Evolutionary conservation across 2,797 vertebrate genomes (phyloP).

Genomic region (Iguana delicatissima): DNA sequence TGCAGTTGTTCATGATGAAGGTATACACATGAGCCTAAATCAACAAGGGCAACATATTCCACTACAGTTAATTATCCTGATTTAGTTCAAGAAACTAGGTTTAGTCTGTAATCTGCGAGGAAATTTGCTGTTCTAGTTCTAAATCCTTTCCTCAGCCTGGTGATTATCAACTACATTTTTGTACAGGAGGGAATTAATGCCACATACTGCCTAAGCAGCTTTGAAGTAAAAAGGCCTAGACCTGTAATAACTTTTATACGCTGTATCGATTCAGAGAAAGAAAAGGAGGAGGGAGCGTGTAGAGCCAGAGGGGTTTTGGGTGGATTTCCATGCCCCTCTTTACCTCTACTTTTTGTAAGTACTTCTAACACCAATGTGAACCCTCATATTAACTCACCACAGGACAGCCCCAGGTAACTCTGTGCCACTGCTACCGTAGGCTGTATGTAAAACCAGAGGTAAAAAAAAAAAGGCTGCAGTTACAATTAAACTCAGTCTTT

Average conservation of each 20-base stretch:
- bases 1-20: constrained; percentile 23
- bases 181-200: constrained; percentile 89
- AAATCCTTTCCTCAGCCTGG: constrained; percentile 86
- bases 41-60: constrained; percentile 79
- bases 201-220: constrained; percentile 89
- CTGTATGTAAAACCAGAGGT: constrained; percentile 59
- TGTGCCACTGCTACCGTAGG: constrained; percentile 25
- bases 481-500: constrained; percentile 72
- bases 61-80: constrained; percentile 83
- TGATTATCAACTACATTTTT: constrained; percentile 88
- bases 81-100: constrained; percentile 85
- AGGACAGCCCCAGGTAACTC: constrained; percentile 67
- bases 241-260: constrained; percentile 84
- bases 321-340: constrained; percentile 49
- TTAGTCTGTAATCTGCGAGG: constrained; percentile 87
- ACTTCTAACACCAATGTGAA: constrained; percentile 50
- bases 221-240: constrained; percentile 83
- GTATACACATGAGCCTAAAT: constrained; percentile 55
- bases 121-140: constrained; percentile 87
- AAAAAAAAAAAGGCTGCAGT: constrained; percentile 42
- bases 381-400: constrained; percentile 47
- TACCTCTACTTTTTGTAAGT: constrained; percentile 56
- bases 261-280: constrained; percentile 66
- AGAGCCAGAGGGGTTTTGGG: constrained; percentile 57
- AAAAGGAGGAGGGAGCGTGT: constrained; percentile 41